These are phyloP conservation scores for Gonatopus flavifemur DNA, from an alignment of 1,140 invertebrate species.

Conservation along the genomic window DNA sequence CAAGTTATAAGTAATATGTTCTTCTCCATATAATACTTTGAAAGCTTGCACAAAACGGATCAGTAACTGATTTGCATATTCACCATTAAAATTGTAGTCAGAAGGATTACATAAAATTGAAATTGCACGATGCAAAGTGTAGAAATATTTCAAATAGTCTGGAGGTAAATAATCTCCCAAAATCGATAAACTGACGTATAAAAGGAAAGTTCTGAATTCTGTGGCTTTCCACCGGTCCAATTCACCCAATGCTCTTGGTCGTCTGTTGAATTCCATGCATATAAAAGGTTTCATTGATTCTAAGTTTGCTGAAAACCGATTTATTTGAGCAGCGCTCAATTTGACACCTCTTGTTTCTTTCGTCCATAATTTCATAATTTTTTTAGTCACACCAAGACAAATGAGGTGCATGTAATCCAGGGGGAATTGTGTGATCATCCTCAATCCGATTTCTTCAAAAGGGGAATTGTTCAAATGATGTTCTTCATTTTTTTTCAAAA, in stretches of 20 bases:
- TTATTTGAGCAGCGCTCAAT: constrained; percentile 3
- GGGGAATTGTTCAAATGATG: constrained; percentile 37
- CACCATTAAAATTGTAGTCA: constrained; percentile 2
- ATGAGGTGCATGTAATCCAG: constrained; percentile 53
- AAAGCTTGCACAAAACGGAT: constrained; percentile 1
- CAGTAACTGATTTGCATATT: constrained; percentile 7
- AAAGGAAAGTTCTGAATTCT: constrained; percentile 44
- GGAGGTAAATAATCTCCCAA: constrained; percentile 27
- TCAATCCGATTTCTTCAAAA: constrained; percentile 28
- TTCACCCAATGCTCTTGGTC: constrained; percentile 9
- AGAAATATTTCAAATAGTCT: constrained; percentile 33
- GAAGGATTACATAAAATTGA: constrained; percentile 27
- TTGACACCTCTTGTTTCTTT: background rate
- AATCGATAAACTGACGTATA: constrained; percentile 46
- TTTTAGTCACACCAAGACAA: constrained; percentile 48
- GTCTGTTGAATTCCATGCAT: constrained; percentile 28
- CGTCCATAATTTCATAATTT: constrained; percentile 38
- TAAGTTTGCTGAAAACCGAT: constrained; percentile 11
- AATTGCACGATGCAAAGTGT: constrained; percentile 34
- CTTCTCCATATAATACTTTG: constrained; percentile 8
- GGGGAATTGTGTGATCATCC: constrained; percentile 39
- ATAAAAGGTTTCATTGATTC: constrained; percentile 9
- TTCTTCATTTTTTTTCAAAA: constrained; percentile 30
- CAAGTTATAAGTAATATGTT: constrained; percentile 8
- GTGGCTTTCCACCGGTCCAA: constrained; percentile 30